Percentiles rank a stretch among this genome's conserved stretches.
phyloP scores from a whole-genome alignment of 2,888 invertebrate species.

The Nasonovia ribisnigri region DNA sequence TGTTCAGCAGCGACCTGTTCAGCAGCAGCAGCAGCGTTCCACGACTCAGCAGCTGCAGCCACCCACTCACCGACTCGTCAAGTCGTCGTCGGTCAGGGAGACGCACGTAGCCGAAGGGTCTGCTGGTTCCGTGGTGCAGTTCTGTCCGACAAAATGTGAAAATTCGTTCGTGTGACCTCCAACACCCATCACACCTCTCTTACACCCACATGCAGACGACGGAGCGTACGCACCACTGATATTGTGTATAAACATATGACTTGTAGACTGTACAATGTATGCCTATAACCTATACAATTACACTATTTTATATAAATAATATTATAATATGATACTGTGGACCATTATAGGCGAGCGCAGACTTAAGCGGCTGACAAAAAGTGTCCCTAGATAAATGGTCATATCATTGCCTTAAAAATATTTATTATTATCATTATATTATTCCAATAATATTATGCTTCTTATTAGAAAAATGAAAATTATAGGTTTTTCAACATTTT shows the following conservation, averaged over 20 bases:
- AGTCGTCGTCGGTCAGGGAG: conserved; percentile 17
- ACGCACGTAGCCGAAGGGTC: background rate
- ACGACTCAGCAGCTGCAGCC: too few relatives aligned
- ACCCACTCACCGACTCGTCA: background rate
- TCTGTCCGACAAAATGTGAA: background rate
- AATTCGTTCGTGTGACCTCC: conserved; percentile 47
- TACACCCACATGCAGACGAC: background rate
- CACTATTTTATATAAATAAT: background rate
- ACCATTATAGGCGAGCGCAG: background rate
- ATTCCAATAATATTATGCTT: too few relatives aligned
- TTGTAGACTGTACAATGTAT: background rate
- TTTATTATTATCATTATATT: too few relatives aligned
- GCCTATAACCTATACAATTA: background rate
- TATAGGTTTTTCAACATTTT: too few relatives aligned
- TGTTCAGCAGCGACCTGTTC: background rate
- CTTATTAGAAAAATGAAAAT: too few relatives aligned
- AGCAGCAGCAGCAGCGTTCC: background rate
- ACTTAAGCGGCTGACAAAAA: too few relatives aligned
- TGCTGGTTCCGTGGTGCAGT: conserved; percentile 41
- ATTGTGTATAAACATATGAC: background rate
- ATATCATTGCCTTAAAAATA: too few relatives aligned
- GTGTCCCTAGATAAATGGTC: too few relatives aligned
- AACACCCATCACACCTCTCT: background rate
- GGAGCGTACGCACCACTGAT: background rate
- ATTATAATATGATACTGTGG: background rate